Conservation (phyloP, 2,113 vertebrate species). For the Odocoileus virginianus region DNA sequence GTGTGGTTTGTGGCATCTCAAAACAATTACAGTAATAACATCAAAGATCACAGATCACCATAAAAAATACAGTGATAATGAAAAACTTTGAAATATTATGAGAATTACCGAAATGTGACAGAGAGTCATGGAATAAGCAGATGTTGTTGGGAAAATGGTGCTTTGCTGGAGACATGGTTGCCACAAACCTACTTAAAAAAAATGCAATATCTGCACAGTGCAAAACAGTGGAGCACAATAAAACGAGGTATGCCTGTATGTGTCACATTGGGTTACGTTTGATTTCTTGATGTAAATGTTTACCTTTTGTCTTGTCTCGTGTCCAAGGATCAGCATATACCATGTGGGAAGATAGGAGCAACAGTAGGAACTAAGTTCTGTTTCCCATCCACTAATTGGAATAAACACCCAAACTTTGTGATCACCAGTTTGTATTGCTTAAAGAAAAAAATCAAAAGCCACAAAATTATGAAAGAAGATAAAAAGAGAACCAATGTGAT, state of each 20-base stretch:
- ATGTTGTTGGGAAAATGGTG: not conserved
- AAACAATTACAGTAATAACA: not conserved
- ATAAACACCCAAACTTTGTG: not conserved
- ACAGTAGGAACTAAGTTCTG: slow-evolving; percentile 33
- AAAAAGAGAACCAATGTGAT: not conserved
- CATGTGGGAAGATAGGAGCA: slow-evolving; percentile 14
- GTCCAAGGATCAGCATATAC: slow-evolving; percentile 25
- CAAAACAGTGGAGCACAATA: not conserved
- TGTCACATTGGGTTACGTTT: not conserved
- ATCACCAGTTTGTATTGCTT: not conserved
- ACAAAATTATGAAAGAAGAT: slow-evolving; percentile 5
- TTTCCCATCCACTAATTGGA: not conserved
- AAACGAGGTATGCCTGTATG: not conserved
- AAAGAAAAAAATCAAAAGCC: not conserved
- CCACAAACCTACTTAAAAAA: not conserved
- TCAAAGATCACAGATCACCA: not conserved
- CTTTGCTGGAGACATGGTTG: not conserved
- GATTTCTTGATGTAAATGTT: not conserved
- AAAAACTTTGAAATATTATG: not conserved
- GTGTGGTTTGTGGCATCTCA: not conserved
- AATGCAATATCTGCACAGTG: not conserved
- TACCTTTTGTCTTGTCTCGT: slow-evolving; percentile 11
- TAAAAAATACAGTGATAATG: not conserved
- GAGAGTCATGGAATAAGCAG: not conserved
- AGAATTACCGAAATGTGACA: not conserved